Conservation (phyloP, 53 echinoderm and acorn worm species). For the Temnopleurus reevesii region DNA sequence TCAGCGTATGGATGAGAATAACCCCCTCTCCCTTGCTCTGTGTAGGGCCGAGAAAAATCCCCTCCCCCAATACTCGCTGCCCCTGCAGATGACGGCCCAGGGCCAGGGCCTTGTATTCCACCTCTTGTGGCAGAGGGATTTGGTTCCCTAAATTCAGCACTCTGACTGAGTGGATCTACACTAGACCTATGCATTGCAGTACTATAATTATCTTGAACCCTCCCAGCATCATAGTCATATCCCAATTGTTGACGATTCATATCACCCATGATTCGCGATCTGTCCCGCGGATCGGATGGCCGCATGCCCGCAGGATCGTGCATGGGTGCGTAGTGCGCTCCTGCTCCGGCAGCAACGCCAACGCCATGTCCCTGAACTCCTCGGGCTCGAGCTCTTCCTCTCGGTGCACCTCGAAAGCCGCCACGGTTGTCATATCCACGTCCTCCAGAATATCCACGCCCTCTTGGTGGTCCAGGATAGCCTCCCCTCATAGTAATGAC, state of each 20-base stretch:
- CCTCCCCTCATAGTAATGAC: conserved; percentile 3
- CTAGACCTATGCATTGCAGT: background rate
- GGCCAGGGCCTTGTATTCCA: background rate
- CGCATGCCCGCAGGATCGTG: background rate
- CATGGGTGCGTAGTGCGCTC: background rate
- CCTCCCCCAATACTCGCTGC: background rate
- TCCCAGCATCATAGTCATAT: background rate
- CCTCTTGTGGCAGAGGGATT: background rate
- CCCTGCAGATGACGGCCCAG: background rate
- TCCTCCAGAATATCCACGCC: conserved; percentile 45
- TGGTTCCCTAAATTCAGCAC: background rate
- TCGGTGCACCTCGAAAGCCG: conserved; percentile 22
- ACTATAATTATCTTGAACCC: background rate
- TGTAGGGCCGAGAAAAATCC: background rate
- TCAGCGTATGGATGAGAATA: background rate
- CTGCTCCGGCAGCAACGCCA: background rate
- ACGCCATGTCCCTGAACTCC: background rate
- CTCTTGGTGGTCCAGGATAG: conserved; percentile 16
- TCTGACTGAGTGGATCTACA: background rate
- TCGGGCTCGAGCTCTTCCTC: background rate
- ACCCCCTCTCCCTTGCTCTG: background rate
- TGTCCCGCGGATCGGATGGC: conserved; percentile 34
- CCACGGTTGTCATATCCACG: background rate
- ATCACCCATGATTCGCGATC: conserved; percentile 27
- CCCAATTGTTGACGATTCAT: conserved; percentile 4